Conservation (phyloP, 2,797 vertebrate genomes). For the Acanthornis magna region DNA sequence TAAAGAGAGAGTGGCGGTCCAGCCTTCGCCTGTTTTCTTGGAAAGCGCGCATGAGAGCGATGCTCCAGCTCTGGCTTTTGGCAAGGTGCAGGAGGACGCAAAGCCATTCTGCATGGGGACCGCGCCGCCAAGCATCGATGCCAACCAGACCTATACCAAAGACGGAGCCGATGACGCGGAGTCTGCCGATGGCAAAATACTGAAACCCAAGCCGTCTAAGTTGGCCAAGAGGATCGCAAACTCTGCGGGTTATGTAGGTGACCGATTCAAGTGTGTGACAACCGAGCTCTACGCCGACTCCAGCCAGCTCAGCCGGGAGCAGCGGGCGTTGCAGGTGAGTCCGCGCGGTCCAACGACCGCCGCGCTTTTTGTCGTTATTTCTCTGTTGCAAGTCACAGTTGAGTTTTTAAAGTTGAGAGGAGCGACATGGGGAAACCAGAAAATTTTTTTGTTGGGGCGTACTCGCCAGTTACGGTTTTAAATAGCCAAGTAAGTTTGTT, state of each 20-base stretch:
- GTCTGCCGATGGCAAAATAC: slow-evolving; percentile 80
- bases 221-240: slow-evolving; percentile 96
- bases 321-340: slow-evolving; percentile 97
- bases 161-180: slow-evolving; percentile 81
- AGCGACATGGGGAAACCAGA: slow-evolving; percentile 33
- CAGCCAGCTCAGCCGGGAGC: slow-evolving; percentile 97
- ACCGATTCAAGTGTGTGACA: slow-evolving; percentile 97
- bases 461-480: not conserved
- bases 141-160: slow-evolving; percentile 75
- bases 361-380: slow-evolving; percentile 43
- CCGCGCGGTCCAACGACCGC: not conserved
- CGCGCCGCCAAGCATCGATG: slow-evolving; percentile 59
- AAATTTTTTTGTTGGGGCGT: not conserved
- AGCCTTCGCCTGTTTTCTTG: slow-evolving; percentile 71
- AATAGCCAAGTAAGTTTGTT: not conserved
- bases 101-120: slow-evolving; percentile 76
- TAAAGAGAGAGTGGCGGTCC: slow-evolving; percentile 69
- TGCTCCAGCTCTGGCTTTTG: slow-evolving; percentile 66
- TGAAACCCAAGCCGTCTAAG: slow-evolving; percentile 89
- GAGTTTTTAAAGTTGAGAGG: slow-evolving; percentile 64
- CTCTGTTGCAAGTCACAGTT: slow-evolving; percentile 44
- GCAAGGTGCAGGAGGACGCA: slow-evolving; percentile 75
- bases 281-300: slow-evolving; percentile 97
- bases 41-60: slow-evolving; percentile 65
- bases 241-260: slow-evolving; percentile 96